Evolutionary conservation across 2,888 invertebrate genomes (phyloP).

Genomic region (Drosophila parthenogenetica): DNA sequence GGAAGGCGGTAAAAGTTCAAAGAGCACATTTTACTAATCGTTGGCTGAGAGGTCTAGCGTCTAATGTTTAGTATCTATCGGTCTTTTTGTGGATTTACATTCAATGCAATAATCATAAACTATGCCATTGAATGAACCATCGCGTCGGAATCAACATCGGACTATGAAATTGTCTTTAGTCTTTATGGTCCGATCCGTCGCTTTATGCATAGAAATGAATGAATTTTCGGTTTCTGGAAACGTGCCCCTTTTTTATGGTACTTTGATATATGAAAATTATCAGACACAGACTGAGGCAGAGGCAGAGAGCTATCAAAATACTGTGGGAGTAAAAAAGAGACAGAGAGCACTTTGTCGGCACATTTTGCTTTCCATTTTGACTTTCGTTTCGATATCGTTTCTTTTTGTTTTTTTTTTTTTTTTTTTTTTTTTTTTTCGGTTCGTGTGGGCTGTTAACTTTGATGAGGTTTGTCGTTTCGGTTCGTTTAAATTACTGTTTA

Average conservation of each 20-base stretch:
- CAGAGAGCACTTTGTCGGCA: constrained; percentile 70
- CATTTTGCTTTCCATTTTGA: constrained; percentile 63
- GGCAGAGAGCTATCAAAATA: constrained; percentile 12
- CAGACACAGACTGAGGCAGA: constrained; percentile 33
- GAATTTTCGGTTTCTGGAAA: constrained; percentile 44
- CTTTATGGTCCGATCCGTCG: constrained; percentile 62
- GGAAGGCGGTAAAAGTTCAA: constrained; percentile 56
- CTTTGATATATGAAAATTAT: constrained; percentile 78
- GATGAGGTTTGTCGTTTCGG: constrained; percentile 46
- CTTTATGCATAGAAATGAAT: constrained; percentile 74
- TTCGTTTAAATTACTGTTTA: constrained; percentile 55
- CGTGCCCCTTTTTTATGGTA: constrained; percentile 72
- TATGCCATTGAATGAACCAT: constrained; percentile 45
- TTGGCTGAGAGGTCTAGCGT: constrained; percentile 28
- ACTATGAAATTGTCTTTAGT: constrained; percentile 74
- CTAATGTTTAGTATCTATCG: constrained; percentile 2
- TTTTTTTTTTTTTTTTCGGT: constrained; percentile 17
- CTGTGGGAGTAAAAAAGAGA: background rate
- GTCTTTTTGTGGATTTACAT: constrained; percentile 27
- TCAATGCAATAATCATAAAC: constrained; percentile 76
- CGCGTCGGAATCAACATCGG: constrained; percentile 33
- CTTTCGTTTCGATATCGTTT: constrained; percentile 49
- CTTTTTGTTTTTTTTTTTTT: constrained; percentile 42
- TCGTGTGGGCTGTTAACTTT: constrained; percentile 51
- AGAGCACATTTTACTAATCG: constrained; percentile 61